Evolutionary conservation across 2,888 invertebrate species (phyloP), one percentile per base, ranked within the genome.

Genomic region (Callyntrura sp.): DNA sequence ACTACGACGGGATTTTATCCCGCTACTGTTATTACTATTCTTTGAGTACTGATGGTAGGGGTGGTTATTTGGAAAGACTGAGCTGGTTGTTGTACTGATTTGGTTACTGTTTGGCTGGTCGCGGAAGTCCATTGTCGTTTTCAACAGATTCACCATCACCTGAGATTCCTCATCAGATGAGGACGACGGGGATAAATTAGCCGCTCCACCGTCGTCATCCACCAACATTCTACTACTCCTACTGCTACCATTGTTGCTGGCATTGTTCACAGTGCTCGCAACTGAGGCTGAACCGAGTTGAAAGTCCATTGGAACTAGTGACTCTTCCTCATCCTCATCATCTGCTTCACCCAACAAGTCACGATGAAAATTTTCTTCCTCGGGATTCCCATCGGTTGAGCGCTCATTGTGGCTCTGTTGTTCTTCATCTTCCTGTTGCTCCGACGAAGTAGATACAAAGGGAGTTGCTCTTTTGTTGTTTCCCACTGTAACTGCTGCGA

Each of bases 401-500:
- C 73, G 57, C 79, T 79, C 79, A 79, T 9, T 79, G 25, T 86
- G 86, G 48, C 23, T 23, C n/a, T 70, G 51, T n/a, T 70, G 68
- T 20, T 79, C 17, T 11, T 90, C 85, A 12, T 85, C 84, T 55
- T 90, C 81, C 51, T 76, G 82, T 48, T 88, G 73, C 51, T 70
- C 81, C 62, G 79, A n/a, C n/a, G n/a, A 48, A 57, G 79, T 17
- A 55, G 82, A 73, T 35, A 89, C 89, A 86, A 82, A 86, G 90
- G 90, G 90, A 86, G 90, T 86, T 90, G 85, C 90, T 90, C 90
- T 90, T 90, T 90, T 90, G 85, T 90, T 85, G 43, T 85, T 85
- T 90, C 76, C 85, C 11, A 76, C 76, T 51, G 25, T 28, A 51
- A 79, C 79, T 82, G 45, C 62, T 82, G 85, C 85, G 62, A 83